A percentile compares a stretch with the other conserved stretches of the same genome.
These are phyloP conservation scores for Sericinus montela DNA, from an alignment of 2,888 invertebrate genomes.

Conservation along the genomic window DNA sequence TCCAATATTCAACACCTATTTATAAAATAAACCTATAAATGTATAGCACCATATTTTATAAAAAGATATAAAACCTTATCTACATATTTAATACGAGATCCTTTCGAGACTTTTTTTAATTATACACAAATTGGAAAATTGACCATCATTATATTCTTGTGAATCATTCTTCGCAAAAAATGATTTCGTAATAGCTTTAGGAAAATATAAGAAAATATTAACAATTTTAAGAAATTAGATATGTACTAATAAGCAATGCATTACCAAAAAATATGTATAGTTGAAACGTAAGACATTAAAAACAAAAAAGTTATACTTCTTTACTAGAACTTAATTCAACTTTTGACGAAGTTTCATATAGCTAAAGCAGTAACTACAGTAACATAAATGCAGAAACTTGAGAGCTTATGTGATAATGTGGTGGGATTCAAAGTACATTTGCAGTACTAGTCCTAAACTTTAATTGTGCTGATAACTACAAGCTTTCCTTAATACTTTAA, in stretches of 20 bases:
- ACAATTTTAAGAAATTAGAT: too few species aligned
- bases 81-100: constrained; percentile 25
- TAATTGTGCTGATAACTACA: background rate
- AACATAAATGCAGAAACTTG: background rate
- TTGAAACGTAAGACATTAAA: too few species aligned
- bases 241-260: too few species aligned
- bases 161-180: background rate
- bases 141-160: background rate
- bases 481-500: background rate
- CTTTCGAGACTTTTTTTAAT: constrained; percentile 17
- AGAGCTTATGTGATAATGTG: background rate
- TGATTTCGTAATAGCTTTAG: too few species aligned
- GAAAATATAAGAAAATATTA: too few species aligned
- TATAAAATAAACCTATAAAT: constrained; percentile 17
- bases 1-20: constrained; percentile 21
- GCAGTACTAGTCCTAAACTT: background rate
- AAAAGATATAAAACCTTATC: constrained; percentile 26
- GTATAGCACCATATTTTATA: constrained; percentile 34
- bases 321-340: too few species aligned
- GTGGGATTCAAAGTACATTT: constrained; percentile 1
- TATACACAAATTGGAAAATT: constrained; percentile 17
- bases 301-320: too few species aligned
- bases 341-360: too few species aligned
- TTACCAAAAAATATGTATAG: too few species aligned
- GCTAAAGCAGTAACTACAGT: too few species aligned